These are phyloP conservation scores for Coptodon rendalli DNA, from an alignment of 2,113 vertebrate species.

Conservation along the genomic window DNA sequence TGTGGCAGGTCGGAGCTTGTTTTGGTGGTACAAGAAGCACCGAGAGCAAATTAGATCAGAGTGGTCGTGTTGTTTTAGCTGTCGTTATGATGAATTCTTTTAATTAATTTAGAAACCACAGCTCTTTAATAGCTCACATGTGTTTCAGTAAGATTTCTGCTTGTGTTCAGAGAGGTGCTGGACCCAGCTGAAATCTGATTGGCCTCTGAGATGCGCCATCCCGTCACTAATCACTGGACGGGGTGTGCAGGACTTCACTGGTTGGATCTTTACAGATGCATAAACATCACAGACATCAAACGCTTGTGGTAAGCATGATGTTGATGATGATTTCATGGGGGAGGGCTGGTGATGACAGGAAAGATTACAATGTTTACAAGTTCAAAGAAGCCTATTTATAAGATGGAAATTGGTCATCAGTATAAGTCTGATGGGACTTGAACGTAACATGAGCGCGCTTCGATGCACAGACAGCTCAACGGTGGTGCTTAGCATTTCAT, in stretches of 20 bases:
- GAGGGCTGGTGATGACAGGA: background rate
- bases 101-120: background rate
- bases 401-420: background rate
- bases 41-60: background rate
- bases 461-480: background rate
- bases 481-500: background rate
- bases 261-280: background rate
- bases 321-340: background rate
- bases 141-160: background rate
- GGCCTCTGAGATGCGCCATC: background rate
- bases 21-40: background rate
- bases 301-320: background rate
- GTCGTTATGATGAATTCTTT: background rate
- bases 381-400: background rate
- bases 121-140: background rate
- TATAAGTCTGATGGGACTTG: background rate
- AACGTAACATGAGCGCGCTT: background rate
- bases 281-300: background rate
- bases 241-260: background rate
- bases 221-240: rapidly evolving
- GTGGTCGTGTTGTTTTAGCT: background rate
- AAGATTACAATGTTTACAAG: background rate
- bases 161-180: background rate
- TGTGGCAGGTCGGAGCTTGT: background rate
- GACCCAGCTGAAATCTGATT: background rate